A percentile compares a stretch with the other conserved stretches of the same genome.
phyloP scores from a whole-genome alignment of 2,113 vertebrate species.

The Mesoclemmys tuberculata region DNA sequence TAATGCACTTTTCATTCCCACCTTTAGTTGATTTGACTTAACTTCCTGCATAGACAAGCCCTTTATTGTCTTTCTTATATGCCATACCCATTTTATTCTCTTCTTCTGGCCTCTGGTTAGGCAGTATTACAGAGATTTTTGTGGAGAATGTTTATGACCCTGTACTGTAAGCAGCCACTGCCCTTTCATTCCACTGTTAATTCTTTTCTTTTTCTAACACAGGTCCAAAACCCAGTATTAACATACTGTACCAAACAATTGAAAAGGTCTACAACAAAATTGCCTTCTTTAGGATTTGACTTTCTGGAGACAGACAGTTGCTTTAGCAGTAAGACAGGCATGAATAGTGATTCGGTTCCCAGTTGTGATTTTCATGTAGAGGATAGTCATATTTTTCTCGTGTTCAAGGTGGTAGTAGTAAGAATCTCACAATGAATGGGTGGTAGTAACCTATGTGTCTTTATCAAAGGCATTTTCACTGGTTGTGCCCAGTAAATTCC shows the following conservation, averaged over 20 bases:
- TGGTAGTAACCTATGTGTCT: background rate
- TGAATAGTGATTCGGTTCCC: background rate
- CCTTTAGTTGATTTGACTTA: background rate
- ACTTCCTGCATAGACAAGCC: background rate
- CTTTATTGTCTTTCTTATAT: background rate
- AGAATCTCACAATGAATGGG: background rate
- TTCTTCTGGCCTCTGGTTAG: background rate
- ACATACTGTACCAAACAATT: background rate
- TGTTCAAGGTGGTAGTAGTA: background rate
- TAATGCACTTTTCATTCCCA: background rate
- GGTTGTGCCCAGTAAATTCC: background rate
- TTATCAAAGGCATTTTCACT: background rate
- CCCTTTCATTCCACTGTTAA: background rate
- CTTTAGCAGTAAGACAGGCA: background rate
- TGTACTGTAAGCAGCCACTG: background rate
- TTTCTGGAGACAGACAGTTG: background rate
- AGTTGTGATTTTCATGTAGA: background rate
- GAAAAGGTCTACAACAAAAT: background rate
- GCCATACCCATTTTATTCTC: background rate
- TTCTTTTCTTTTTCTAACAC: background rate
- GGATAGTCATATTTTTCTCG: background rate
- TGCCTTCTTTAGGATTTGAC: background rate
- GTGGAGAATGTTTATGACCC: background rate
- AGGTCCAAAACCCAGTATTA: background rate
- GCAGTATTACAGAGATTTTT: background rate